Evolutionary conservation across 2,113 vertebrate genomes (phyloP).

Genomic region (Sylvia atricapilla): DNA sequence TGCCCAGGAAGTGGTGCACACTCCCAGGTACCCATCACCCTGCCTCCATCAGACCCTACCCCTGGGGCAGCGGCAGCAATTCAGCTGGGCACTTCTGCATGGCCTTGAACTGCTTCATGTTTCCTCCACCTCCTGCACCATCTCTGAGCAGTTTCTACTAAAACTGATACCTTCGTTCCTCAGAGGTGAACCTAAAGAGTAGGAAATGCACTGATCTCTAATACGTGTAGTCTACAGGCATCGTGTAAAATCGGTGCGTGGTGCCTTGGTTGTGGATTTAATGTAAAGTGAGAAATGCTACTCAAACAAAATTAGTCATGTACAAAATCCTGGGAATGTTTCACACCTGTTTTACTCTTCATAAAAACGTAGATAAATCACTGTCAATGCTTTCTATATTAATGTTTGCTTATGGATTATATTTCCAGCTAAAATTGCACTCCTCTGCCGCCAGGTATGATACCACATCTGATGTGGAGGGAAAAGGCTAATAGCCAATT

Average conservation of each 20-base stretch:
- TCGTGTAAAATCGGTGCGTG: not conserved
- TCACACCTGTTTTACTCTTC: not conserved
- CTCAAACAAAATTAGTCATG: not conserved
- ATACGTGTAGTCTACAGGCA: not conserved
- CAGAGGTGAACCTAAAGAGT: not conserved
- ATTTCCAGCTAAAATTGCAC: not conserved
- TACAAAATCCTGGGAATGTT: not conserved
- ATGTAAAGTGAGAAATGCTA: not conserved
- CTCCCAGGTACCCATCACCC: not conserved
- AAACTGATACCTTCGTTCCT: not conserved
- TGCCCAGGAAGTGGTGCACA: accelerated
- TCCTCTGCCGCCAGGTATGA: not conserved
- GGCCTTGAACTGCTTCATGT: not conserved
- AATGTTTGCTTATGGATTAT: not conserved
- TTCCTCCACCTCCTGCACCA: not conserved
- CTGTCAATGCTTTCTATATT: not conserved
- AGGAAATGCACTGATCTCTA: not conserved
- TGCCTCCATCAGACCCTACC: not conserved
- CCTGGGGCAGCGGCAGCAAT: not conserved
- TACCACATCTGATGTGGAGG: not conserved
- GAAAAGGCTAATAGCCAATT: not conserved
- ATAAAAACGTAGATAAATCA: not conserved
- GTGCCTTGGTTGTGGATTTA: not conserved
- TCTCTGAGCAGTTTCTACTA: not conserved
- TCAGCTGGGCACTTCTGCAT: not conserved